Conservation (phyloP, 2,888 invertebrate genomes). For the Helicoverpa assulta region DNA sequence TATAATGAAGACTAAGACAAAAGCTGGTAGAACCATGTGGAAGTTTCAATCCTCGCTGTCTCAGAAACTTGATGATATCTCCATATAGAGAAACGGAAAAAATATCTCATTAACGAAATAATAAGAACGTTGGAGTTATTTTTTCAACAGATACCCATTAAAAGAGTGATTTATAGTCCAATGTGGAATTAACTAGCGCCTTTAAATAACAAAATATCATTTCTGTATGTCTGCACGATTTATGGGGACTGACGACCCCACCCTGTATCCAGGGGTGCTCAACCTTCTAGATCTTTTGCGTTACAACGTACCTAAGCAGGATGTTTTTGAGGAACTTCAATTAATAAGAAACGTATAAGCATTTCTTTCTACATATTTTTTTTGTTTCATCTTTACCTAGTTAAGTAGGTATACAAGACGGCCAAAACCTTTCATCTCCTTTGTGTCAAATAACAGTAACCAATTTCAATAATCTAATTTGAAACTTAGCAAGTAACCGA, state of each 20-base stretch:
- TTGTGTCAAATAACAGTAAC: too few species aligned
- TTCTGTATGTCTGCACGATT: conserved; percentile 71
- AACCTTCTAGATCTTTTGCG: conserved; percentile 37
- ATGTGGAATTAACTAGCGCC: conserved; percentile 76
- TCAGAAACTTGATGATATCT: conserved; percentile 39
- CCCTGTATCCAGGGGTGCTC: conserved; percentile 51
- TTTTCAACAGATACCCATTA: conserved; percentile 66
- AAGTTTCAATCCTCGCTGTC: neutral
- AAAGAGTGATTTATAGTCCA: conserved; percentile 73
- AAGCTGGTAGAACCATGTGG: neutral
- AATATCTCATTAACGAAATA: conserved; percentile 63
- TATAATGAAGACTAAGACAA: neutral
- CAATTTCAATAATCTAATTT: too few species aligned
- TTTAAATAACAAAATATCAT: conserved; percentile 82
- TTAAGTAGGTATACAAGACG: too few species aligned
- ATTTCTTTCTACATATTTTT: too few species aligned
- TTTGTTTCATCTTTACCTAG: too few species aligned
- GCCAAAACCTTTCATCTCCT: too few species aligned
- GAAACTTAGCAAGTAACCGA: too few species aligned
- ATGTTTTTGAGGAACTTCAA: neutral
- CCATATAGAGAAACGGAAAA: conserved; percentile 42
- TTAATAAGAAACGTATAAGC: too few species aligned
- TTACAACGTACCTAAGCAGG: neutral
- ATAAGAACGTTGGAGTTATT: conserved; percentile 54
- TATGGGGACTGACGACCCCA: conserved; percentile 67